Evolutionary conservation across 2,113 vertebrate genomes (phyloP), one percentile per base, ranked within the genome.

Genomic region (Amblyornis subalaris): DNA sequence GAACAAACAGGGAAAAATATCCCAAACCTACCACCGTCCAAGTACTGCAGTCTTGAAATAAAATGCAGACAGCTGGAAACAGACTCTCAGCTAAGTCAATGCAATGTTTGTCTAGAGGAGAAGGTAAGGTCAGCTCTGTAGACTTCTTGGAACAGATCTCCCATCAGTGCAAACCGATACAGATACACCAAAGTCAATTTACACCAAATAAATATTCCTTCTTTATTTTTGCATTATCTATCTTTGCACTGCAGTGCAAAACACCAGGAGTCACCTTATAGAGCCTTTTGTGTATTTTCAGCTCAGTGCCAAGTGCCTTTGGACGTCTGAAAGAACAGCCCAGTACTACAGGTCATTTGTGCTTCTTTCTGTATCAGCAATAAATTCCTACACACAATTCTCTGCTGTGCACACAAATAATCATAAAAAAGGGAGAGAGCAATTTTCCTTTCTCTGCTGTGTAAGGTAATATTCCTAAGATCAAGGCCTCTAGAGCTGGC

Each of bases 391-490:
- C 21, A 50, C 89, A 82, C 11, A 74, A 17, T 88, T 45, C 29
- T 91, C 54, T 65, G 29, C 55, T 93, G 61, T 81, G 60, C 36
- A 93, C 92, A 74, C 29, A 94, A 90, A 77, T 38, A 94, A 84
- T 70, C 61, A 70, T 45, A 60, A 42, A 87, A 69, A 35, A 48
- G 0, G 5, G 18, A 67, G 4, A 60, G 36, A 67, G 4, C 9
- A 42, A 58, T 86, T 81, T 88, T 84, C 6, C 36, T 88, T 86
- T 86, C 69, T 94, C 21, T 81, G 28, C 55, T 84, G n/a, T 62
- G 40, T 66, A 48, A 80, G 36, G 25, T 35, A 81, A 47, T 80
- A 78, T 77, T 84, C n/a, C 19, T 35, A 66, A 80, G 45, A 74
- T 14, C 5, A 28, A 81, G n/a, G 23, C 14, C 40, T 61, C 10